Base-by-base conservation (phyloP, 1,140 invertebrate species). In the Drosophila malerkotliana region DNA sequence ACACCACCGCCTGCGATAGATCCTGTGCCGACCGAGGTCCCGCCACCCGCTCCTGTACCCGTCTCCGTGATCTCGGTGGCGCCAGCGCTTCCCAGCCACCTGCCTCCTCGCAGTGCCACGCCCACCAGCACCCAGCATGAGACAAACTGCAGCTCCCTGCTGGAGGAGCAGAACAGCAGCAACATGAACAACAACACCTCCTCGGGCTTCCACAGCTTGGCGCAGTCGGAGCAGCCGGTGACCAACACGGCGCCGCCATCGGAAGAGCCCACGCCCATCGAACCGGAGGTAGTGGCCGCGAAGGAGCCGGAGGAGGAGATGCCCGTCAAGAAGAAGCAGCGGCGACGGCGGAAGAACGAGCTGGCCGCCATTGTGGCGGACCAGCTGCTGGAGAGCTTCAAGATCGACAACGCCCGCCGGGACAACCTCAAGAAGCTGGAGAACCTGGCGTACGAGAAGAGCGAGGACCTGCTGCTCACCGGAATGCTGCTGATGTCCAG, bases 291-390 rank as follows among this genome's bases (percentile, higher is more conserved):
- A 3, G 47, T n/a, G 1, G 34, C 48, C 21, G 9, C 7, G 4
- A 53, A 37, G 15, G 14, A 10, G 48, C 37, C 9, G 14, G 48
- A 68, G 34, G 48, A 34, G 7, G 18, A 12, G 44, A 14, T 39
- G 34, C 59, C 54, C 39, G 49, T 59, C 8, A 89, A 89, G 37
- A 91, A 91, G 54, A 91, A 91, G 55, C 90, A 89, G 45, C 73
- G 90, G 1, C 54, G 90, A 0, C 52, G 90, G 7, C 77, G 91
- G 5, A 92, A 92, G 58, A 92, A 92, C 54, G 91, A 92, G 37
- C 68, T 92, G 53, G 91, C 91, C 2, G 87, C 91, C 18, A 92
- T 92, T 68, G 91, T 92, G 18, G 91, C 91, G 1, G 91, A 92
- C 63, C 91, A 92, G 49, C 54, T 92, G 47, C 57, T 92, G 41